A percentile compares a stretch with the other conserved stretches of the same genome.
phyloP scores from a whole-genome alignment of 2,888 invertebrate genomes.

The Drosophila niveifrons region DNA sequence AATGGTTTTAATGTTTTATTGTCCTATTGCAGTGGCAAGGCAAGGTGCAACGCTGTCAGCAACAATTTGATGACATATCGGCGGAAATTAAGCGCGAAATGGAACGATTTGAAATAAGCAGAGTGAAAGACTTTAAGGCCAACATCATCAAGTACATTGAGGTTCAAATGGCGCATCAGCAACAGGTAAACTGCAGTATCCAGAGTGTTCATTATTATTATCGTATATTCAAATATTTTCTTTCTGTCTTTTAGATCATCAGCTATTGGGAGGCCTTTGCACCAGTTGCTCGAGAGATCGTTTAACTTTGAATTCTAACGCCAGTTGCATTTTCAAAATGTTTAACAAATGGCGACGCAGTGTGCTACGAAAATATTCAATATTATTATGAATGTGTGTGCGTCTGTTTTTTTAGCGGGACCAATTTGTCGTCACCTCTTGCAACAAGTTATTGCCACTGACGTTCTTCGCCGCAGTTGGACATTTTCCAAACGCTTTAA shows the following conservation, averaged over 20 bases:
- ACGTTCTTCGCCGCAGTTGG: slow-evolving; percentile 29
- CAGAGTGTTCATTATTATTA: not conserved
- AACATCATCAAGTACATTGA: slow-evolving; percentile 97
- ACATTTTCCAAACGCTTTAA: slow-evolving; percentile 61
- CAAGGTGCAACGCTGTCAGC: slow-evolving; percentile 98
- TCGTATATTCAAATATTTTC: not conserved
- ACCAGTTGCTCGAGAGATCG: slow-evolving; percentile 97
- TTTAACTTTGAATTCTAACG: slow-evolving; percentile 86
- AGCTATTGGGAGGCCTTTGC: slow-evolving; percentile 94
- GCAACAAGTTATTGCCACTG: slow-evolving; percentile 22
- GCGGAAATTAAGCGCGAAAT: slow-evolving; percentile 97
- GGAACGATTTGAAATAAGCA: slow-evolving; percentile 94
- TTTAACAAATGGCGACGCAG: slow-evolving; percentile 40
- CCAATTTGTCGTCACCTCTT: slow-evolving; percentile 64
- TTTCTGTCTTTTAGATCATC: slow-evolving; percentile 74
- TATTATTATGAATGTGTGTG: slow-evolving; percentile 17
- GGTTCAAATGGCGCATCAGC: slow-evolving; percentile 96
- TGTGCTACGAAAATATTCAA: slow-evolving; percentile 46
- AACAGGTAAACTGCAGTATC: slow-evolving; percentile 91
- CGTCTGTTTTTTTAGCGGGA: slow-evolving; percentile 64
- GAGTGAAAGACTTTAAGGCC: slow-evolving; percentile 95
- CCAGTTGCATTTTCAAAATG: slow-evolving; percentile 58
- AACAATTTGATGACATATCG: slow-evolving; percentile 98
- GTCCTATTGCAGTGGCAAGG: slow-evolving; percentile 92
- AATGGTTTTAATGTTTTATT: not conserved